phyloP scores from a whole-genome alignment of 2,113 vertebrate genomes.

The Sinocyclocheilus rhinocerous region DNA sequence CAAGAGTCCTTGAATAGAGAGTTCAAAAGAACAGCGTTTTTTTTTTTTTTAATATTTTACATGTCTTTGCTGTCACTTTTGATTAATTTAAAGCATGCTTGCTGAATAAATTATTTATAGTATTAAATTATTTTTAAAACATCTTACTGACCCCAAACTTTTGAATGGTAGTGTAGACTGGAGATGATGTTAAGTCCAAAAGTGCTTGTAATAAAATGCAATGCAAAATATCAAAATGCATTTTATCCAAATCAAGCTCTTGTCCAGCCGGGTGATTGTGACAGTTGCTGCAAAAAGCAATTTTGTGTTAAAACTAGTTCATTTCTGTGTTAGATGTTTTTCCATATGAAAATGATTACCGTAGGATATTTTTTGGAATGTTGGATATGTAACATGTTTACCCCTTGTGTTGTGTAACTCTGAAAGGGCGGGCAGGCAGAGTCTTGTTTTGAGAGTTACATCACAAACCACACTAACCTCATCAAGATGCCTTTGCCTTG shows the following conservation, averaged over 20 bases:
- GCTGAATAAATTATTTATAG: background rate
- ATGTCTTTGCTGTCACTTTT: background rate
- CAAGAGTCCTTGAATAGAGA: background rate
- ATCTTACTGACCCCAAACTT: background rate
- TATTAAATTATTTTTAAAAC: background rate
- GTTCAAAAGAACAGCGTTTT: background rate
- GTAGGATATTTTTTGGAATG: background rate
- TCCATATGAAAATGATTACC: background rate
- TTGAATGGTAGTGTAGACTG: no score
- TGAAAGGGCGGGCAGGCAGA: conserved; percentile 19
- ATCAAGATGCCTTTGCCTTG: conserved; percentile 1
- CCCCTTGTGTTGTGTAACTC: conserved; percentile 40
- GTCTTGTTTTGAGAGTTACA: conserved; percentile 32
- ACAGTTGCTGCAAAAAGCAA: no score
- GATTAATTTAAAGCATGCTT: background rate
- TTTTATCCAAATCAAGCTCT: background rate
- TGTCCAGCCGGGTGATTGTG: background rate
- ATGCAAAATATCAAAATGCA: no score
- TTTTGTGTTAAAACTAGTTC: background rate
- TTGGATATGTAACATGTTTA: background rate
- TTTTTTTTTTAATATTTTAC: background rate
- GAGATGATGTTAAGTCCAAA: no score
- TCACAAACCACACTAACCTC: conserved; percentile 14
- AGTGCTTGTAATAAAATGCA: no score
- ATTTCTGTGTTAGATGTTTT: background rate